Evolutionary conservation across 2,113 vertebrate species (phyloP).

Genomic region (Aspiorhynchus laticeps): DNA sequence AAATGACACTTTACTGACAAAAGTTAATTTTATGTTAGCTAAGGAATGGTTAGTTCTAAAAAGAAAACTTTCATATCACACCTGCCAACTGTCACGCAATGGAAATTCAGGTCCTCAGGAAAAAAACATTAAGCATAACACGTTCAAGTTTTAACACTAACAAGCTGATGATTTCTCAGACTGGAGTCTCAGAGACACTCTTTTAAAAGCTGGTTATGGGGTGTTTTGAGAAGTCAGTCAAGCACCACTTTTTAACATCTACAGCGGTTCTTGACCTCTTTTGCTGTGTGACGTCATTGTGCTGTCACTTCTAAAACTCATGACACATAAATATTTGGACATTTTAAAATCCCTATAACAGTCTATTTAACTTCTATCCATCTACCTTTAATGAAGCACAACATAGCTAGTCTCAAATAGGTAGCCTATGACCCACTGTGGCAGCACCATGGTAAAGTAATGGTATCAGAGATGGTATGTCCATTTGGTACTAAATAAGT

Average conservation of each 20-base stretch:
- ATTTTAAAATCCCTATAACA: background rate
- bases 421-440: background rate
- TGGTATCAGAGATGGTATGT: background rate
- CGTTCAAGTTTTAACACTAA: conserved; percentile 16
- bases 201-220: conserved; percentile 18
- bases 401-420: no score
- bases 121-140: background rate
- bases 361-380: background rate
- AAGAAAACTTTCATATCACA: background rate
- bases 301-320: conserved; percentile 1
- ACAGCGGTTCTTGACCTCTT: conserved; percentile 11
- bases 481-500: background rate
- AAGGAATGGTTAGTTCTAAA: background rate
- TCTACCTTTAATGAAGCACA: background rate
- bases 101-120: conserved; percentile 14
- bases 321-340: conserved; percentile 9
- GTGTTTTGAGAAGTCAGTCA: conserved; percentile 22
- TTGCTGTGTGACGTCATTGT: background rate
- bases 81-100: conserved; percentile 3
- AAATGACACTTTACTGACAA: background rate
- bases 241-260: conserved; percentile 18
- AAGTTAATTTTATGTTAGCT: background rate
- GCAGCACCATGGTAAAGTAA: background rate
- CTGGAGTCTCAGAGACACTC: background rate
- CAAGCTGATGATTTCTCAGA: background rate